Conservation (phyloP, 2,113 vertebrate species). For the Lates calcarifer region DNA sequence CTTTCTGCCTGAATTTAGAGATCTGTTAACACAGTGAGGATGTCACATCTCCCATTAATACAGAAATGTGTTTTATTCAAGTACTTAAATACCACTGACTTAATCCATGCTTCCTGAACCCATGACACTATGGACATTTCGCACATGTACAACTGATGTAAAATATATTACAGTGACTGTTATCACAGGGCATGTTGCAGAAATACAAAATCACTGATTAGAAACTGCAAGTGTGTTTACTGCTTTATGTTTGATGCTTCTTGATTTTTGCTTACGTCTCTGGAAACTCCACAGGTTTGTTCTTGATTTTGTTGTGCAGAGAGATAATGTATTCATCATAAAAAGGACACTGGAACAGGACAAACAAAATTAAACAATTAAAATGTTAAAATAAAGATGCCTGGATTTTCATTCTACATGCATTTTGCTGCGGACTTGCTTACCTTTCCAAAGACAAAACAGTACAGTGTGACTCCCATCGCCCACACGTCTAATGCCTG, state of each 20-base stretch:
- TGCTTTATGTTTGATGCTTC: not conserved
- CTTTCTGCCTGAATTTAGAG: too few species aligned
- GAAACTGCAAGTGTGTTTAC: too few species aligned
- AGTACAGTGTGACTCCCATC: conserved; percentile 94
- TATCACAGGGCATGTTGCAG: too few species aligned
- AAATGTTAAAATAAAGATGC: not conserved
- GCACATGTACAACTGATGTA: too few species aligned
- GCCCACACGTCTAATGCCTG: conserved; percentile 98
- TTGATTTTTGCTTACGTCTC: conserved; percentile 86
- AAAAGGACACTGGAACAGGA: conserved; percentile 91
- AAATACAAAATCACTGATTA: too few species aligned
- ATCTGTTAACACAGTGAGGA: too few species aligned
- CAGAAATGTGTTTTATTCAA: too few species aligned
- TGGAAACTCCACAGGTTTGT: conserved; percentile 90
- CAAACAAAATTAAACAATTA: not conserved
- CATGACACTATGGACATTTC: too few species aligned
- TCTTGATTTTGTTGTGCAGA: conserved; percentile 95
- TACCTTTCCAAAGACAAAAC: conserved; percentile 95
- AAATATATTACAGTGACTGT: too few species aligned
- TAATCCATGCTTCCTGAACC: too few species aligned
- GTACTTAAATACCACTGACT: too few species aligned
- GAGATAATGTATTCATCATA: conserved; percentile 93
- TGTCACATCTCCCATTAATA: too few species aligned
- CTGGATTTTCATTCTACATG: not conserved
- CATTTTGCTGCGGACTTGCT: conserved; percentile 45